Percentiles rank a stretch among this genome's conserved stretches.
phyloP scores from a whole-genome alignment of 2,797 vertebrate species.

The Anabacerthia variegaticeps region DNA sequence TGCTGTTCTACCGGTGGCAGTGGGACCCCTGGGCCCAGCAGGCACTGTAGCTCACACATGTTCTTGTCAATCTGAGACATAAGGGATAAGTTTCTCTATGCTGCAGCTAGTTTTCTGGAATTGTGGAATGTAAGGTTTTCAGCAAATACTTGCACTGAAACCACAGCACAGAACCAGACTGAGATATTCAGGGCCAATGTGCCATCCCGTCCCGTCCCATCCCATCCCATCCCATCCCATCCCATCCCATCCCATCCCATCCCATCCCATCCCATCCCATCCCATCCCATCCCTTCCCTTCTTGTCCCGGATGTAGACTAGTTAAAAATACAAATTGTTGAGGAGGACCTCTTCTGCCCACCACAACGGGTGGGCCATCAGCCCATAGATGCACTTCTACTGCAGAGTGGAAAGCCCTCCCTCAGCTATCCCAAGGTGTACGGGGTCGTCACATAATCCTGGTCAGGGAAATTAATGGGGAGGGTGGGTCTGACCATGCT shows the following conservation, averaged over 20 bases:
- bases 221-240: too few species aligned
- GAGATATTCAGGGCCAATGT: background rate
- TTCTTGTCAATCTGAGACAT: background rate
- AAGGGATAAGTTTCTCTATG: background rate
- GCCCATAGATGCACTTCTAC: fast-evolving
- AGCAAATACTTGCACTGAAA: background rate
- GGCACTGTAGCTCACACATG: background rate
- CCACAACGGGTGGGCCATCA: background rate
- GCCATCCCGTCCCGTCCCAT: background rate
- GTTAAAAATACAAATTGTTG: background rate
- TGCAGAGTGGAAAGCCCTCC: background rate
- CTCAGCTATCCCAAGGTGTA: background rate
- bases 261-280: too few species aligned
- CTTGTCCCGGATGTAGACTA: background rate
- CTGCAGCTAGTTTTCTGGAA: background rate
- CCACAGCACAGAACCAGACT: background rate
- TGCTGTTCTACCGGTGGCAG: background rate
- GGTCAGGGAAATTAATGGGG: background rate
- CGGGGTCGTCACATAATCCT: too few species aligned
- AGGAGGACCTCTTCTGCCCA: background rate
- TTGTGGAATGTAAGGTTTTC: background rate
- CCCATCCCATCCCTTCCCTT: background rate
- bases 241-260: background rate
- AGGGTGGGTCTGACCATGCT: background rate
- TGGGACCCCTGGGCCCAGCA: background rate